phyloP scores from a whole-genome alignment of 2,113 vertebrate species.

The Oreotrochilus melanogaster region DNA sequence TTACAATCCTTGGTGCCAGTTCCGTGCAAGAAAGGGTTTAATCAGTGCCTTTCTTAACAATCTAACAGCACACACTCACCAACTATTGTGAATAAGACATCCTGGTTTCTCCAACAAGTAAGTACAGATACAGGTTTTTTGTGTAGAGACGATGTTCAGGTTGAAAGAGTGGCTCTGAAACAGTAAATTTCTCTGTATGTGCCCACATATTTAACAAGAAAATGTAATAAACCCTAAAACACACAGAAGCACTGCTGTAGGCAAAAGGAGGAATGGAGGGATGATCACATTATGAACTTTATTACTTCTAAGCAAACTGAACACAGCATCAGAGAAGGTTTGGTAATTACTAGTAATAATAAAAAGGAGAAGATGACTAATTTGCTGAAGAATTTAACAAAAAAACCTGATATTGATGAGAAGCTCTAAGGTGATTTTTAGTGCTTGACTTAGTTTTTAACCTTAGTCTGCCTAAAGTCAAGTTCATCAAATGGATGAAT shows the following conservation, averaged over 20 bases:
- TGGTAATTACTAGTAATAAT: not conserved
- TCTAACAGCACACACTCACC: not conserved
- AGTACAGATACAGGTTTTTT: not conserved
- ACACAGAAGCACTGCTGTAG: not conserved
- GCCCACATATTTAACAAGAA: not conserved
- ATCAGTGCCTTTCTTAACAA: not conserved
- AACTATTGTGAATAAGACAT: not conserved
- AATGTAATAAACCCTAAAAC: not conserved
- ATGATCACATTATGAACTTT: not conserved
- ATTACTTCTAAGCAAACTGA: not conserved
- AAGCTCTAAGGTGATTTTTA: not conserved
- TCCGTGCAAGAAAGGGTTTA: not conserved
- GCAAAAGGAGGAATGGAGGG: not conserved
- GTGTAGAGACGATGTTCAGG: not conserved
- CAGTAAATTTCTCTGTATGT: not conserved
- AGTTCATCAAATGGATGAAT: not conserved
- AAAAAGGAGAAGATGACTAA: not conserved
- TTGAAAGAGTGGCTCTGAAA: not conserved
- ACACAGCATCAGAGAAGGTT: not conserved
- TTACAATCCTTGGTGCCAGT: slow-evolving; percentile 6
- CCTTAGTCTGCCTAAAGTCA: not conserved
- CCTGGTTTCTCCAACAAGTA: not conserved
- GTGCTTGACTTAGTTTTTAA: not conserved
- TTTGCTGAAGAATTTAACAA: not conserved
- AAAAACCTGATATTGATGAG: not conserved